phyloP scores from a whole-genome alignment of 2,797 vertebrate genomes.

The Mallotus villosus region DNA sequence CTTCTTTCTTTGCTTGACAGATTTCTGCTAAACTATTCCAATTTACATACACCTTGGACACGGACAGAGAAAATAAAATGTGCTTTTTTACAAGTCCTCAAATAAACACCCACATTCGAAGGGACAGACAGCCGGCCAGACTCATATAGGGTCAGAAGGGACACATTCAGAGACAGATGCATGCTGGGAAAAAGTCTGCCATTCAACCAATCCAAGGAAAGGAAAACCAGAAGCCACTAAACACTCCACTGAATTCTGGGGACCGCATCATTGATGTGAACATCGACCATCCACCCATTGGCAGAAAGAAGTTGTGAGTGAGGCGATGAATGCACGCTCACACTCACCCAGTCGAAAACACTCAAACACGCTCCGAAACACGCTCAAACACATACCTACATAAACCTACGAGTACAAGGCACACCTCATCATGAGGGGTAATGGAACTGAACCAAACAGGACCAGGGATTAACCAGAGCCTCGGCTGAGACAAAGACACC shows the following conservation, averaged over 20 bases:
- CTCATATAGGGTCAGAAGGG: slow-evolving; percentile 24
- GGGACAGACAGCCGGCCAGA: slow-evolving; percentile 23
- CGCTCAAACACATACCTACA: not conserved
- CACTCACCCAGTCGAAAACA: slow-evolving; percentile 8
- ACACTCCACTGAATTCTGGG: slow-evolving; percentile 9
- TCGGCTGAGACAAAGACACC: not conserved
- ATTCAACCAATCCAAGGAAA: slow-evolving; percentile 11
- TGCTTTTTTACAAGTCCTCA: slow-evolving; percentile 56
- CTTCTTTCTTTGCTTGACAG: slow-evolving; percentile 56
- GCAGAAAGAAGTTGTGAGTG: not conserved
- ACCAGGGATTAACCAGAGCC: not conserved
- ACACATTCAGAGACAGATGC: slow-evolving; percentile 49
- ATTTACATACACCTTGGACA: slow-evolving; percentile 35
- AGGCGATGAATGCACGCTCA: slow-evolving; percentile 15
- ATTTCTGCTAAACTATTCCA: slow-evolving; percentile 57
- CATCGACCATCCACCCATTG: not conserved
- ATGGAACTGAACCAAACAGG: not conserved
- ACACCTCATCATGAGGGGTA: slow-evolving; percentile 12
- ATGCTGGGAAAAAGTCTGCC: slow-evolving; percentile 29
- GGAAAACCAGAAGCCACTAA: slow-evolving; percentile 1
- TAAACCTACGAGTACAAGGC: not conserved
- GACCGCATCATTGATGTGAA: slow-evolving; percentile 5
- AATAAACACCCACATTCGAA: slow-evolving; percentile 18
- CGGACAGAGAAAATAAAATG: slow-evolving; percentile 21
- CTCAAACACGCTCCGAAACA: not conserved